Conservation (phyloP, 2,797 vertebrate genomes). For the Brachyrhaphis roseni region DNA sequence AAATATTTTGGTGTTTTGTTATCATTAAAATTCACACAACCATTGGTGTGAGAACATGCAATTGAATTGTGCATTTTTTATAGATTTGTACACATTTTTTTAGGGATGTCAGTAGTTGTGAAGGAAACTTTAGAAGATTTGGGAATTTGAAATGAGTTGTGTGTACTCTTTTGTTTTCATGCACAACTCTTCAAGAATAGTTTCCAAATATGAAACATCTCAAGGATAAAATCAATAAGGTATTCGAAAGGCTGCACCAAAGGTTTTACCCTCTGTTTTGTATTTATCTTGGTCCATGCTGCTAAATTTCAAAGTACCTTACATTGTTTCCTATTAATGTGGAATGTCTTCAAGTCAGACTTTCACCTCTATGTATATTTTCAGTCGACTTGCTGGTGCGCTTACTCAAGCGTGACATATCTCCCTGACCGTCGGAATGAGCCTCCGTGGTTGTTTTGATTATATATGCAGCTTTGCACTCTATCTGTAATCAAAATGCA, state of each 20-base stretch:
- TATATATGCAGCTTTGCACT: background rate
- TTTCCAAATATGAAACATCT: background rate
- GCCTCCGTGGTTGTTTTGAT: conserved; percentile 2
- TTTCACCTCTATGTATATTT: background rate
- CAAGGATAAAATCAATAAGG: background rate
- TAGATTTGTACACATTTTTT: background rate
- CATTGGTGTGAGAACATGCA: background rate
- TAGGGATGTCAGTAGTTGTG: background rate
- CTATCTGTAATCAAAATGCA: conserved; percentile 4
- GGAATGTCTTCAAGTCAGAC: conserved; percentile 6
- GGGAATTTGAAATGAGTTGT: background rate
- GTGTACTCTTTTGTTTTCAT: background rate
- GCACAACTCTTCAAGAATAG: background rate
- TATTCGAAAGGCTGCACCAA: background rate
- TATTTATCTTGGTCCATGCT: background rate
- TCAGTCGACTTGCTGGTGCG: background rate
- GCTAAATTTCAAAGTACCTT: background rate
- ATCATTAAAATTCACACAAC: background rate
- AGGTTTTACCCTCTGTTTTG: background rate
- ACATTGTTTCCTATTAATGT: background rate
- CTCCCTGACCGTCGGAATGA: background rate
- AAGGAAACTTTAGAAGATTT: background rate
- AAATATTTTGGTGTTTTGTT: background rate
- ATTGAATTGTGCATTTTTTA: background rate
- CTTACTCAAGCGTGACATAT: background rate